Percentiles rank a stretch among this genome's conserved stretches.
Evolutionary conservation across 1,140 invertebrate genomes (phyloP).

Genomic region (Solen grandis): DNA sequence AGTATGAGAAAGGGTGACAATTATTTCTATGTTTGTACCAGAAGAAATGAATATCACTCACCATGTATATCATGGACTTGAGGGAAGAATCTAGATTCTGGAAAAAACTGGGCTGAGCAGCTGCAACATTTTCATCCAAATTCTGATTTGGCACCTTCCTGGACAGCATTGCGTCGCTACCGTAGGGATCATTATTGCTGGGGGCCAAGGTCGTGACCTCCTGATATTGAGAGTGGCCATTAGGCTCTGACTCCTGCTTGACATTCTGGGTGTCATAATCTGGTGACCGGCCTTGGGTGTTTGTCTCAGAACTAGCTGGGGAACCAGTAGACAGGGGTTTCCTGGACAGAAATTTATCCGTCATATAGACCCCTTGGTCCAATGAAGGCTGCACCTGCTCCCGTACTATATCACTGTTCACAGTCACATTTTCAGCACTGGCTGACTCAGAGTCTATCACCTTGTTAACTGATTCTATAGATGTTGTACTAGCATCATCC

Average conservation of each 20-base stretch:
- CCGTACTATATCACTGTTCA: slow-evolving; percentile 35
- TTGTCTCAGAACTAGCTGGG: background rate
- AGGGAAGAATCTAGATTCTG: slow-evolving; percentile 55
- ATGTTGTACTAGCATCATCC: slow-evolving; percentile 4
- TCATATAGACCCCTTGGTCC: slow-evolving; percentile 57
- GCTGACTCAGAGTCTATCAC: background rate
- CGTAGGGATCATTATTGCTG: background rate
- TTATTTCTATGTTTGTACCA: too few species aligned
- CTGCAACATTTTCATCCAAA: slow-evolving; percentile 61
- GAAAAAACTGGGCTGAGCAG: slow-evolving; percentile 39
- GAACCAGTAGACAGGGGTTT: slow-evolving; percentile 65
- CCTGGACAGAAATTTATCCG: slow-evolving; percentile 63
- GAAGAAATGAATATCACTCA: slow-evolving; percentile 37
- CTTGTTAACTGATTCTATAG: slow-evolving; percentile 8
- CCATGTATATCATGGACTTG: slow-evolving; percentile 65
- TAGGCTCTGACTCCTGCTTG: background rate
- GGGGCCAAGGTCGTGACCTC: background rate
- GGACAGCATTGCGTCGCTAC: slow-evolving; percentile 19
- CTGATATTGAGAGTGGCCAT: background rate
- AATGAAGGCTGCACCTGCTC: slow-evolving; percentile 39
- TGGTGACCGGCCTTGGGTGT: background rate
- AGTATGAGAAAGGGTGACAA: too few species aligned
- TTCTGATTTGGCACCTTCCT: slow-evolving; percentile 32
- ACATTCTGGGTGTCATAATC: background rate
- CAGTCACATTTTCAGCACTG: slow-evolving; percentile 37